phyloP scores from a whole-genome alignment of 2,797 vertebrate genomes.

The Sebastes matsubarae region DNA sequence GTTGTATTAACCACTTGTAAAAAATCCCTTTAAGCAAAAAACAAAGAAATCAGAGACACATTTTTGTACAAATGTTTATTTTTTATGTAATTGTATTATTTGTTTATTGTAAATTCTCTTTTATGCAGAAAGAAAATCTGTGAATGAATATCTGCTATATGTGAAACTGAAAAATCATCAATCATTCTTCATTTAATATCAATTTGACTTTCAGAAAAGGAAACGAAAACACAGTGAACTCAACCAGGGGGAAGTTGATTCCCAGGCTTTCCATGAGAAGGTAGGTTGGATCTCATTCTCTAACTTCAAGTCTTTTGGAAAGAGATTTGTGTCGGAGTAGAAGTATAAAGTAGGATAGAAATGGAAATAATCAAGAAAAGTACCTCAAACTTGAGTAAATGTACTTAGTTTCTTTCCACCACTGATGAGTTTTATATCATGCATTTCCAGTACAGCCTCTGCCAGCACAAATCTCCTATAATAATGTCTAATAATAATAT shows the following conservation, averaged over 20 bases:
- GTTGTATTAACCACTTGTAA: neutral
- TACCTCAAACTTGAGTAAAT: neutral
- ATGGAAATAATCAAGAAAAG: neutral
- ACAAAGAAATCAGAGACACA: neutral
- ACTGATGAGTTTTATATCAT: neutral
- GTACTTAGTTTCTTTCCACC: neutral
- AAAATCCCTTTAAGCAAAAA: neutral
- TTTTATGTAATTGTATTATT: neutral
- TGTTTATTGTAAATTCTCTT: neutral
- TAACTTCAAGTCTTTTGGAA: neutral
- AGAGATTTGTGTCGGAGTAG: neutral
- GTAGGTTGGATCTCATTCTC: constrained; percentile 58
- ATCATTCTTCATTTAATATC: neutral
- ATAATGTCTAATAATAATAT: neutral
- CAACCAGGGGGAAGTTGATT: constrained; percentile 92
- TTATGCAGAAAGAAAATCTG: neutral
- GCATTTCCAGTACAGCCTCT: neutral
- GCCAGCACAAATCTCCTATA: neutral
- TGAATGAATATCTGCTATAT: neutral
- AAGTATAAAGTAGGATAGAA: neutral
- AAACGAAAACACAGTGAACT: constrained; percentile 84
- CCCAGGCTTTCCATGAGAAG: constrained; percentile 87
- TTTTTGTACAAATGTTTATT: neutral
- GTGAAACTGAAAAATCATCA: neutral
- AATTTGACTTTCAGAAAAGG: constrained; percentile 81